Conservation (phyloP, 2,888 invertebrate species). For the Drosophila eohydei region DNA sequence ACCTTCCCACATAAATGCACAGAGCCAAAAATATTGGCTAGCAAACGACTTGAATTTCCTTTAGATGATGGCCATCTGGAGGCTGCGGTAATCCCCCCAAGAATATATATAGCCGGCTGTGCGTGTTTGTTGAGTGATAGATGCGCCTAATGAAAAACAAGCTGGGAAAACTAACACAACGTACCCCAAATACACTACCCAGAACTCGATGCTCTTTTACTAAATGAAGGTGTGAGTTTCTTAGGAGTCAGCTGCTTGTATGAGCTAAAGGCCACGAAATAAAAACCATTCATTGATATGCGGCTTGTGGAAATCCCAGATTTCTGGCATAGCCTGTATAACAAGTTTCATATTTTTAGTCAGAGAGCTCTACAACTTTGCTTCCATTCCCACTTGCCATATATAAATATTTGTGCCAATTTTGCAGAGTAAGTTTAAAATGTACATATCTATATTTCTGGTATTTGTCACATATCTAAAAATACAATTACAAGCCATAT, state of each 20-base stretch:
- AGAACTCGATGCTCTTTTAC: not conserved
- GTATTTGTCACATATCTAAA: not conserved
- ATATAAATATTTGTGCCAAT: not conserved
- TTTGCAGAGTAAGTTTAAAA: not conserved
- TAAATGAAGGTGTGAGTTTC: not conserved
- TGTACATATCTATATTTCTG: conserved; percentile 18
- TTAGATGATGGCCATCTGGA: conserved; percentile 58
- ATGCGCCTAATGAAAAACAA: conserved; percentile 25
- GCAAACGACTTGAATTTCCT: conserved; percentile 62
- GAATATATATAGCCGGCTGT: conserved; percentile 13
- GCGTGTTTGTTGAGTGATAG: conserved; percentile 14
- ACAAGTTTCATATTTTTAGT: conserved; percentile 37
- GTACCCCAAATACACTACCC: conserved; percentile 36
- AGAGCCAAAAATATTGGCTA: conserved; percentile 57
- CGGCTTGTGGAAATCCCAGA: conserved; percentile 1
- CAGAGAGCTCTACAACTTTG: not conserved
- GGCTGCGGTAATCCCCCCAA: conserved; percentile 52
- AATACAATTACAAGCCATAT: not conserved
- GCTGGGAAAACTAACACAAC: conserved; percentile 20
- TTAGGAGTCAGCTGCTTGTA: conserved; percentile 4
- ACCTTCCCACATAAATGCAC: conserved; percentile 66
- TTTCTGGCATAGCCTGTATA: conserved; percentile 14
- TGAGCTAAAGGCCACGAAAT: not conserved
- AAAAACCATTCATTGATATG: conserved; percentile 10
- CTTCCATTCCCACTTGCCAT: conserved; percentile 1